Percentiles rank a stretch among this genome's conserved stretches.
These are phyloP conservation scores for Himalopsyche kuldschensis DNA, from an alignment of 2,888 invertebrate species.

Conservation along the genomic window DNA sequence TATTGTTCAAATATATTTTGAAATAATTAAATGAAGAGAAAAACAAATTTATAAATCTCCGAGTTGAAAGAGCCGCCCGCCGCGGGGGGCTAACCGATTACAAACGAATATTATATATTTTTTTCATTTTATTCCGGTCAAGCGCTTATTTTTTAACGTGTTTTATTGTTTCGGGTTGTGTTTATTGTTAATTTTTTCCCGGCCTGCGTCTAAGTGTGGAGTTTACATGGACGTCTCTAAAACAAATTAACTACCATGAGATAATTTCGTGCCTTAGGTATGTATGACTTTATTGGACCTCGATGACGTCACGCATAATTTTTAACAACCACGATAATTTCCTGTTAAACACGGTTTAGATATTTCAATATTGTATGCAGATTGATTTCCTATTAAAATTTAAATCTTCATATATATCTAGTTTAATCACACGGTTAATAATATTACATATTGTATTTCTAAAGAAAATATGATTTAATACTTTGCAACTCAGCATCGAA, in stretches of 20 bases:
- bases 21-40: conserved; percentile 38
- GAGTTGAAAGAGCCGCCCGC: conserved; percentile 33
- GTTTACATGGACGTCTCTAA: neutral
- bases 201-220: neutral
- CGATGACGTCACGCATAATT: neutral
- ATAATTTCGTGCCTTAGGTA: neutral
- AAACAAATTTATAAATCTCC: conserved; percentile 37
- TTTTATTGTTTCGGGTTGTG: neutral
- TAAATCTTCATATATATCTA: too few species aligned
- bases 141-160: neutral
- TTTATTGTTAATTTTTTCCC: neutral
- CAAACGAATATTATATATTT: conserved; percentile 21
- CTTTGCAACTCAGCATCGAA: too few species aligned
- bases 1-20: conserved; percentile 38
- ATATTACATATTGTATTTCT: too few species aligned
- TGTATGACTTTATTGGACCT: neutral
- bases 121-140: conserved; percentile 23
- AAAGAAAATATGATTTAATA: too few species aligned
- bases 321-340: neutral
- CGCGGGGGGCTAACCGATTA: conserved; percentile 39
- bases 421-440: too few species aligned
- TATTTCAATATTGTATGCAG: too few species aligned
- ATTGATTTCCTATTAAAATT: too few species aligned
- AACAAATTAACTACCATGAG: neutral
- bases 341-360: too few species aligned